Percentiles rank a stretch among this genome's conserved stretches.
Evolutionary conservation across 30 jellyfish, hydroid and myxozoan species (phyloP).

Genomic region (Hydractinia symbiolongicarpus): DNA sequence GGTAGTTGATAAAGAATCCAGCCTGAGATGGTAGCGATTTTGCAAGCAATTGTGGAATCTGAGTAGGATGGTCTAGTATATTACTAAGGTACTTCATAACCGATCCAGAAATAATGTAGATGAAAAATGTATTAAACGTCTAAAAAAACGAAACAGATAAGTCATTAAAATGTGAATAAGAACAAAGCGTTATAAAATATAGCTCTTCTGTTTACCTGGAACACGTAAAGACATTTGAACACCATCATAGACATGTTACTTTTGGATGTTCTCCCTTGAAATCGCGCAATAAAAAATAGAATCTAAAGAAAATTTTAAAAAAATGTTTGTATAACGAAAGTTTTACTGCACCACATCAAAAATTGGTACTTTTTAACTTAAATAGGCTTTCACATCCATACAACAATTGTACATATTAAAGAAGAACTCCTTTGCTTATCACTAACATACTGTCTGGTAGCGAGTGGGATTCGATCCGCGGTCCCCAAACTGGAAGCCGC

Average conservation of each 20-base stretch:
- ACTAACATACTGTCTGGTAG: no score
- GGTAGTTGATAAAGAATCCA: constrained; percentile 62
- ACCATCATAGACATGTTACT: constrained; percentile 34
- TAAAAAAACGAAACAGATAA: constrained; percentile 25
- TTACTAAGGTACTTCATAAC: constrained; percentile 37
- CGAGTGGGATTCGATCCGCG: no score
- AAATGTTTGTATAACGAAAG: no score
- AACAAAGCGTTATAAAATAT: no score
- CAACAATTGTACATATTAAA: no score
- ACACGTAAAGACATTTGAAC: constrained; percentile 51
- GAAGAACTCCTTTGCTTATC: no score
- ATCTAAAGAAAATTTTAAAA: constrained; percentile 32
- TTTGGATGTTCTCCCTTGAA: constrained; percentile 62
- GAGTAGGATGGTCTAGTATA: constrained; percentile 49
- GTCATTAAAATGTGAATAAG: no score
- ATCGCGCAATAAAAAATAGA: constrained; percentile 40
- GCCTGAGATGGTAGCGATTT: constrained; percentile 82
- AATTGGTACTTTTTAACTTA: no score
- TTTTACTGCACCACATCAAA: no score
- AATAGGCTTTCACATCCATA: no score
- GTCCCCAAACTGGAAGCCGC: no score
- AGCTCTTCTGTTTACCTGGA: constrained; percentile 13
- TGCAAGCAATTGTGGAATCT: constrained; percentile 60
- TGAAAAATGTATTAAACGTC: constrained; percentile 88
- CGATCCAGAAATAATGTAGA: constrained; percentile 86